Percentiles rank a stretch among this genome's conserved stretches.
These are phyloP conservation scores for Anomalospiza imberbis DNA, from an alignment of 2,797 vertebrate genomes.

Conservation along the genomic window DNA sequence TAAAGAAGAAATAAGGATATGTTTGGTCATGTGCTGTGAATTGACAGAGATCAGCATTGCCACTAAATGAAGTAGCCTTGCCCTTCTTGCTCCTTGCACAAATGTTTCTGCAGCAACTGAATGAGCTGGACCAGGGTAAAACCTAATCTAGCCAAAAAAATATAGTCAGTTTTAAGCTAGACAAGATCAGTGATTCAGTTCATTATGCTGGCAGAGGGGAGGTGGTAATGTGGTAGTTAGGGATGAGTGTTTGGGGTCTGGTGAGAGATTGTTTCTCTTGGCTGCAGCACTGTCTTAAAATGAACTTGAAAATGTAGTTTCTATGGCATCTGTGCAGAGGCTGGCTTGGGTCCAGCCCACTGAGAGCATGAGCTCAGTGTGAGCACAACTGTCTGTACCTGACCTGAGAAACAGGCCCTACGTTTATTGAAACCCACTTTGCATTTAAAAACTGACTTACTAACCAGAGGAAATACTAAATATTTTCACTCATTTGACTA, in stretches of 20 bases:
- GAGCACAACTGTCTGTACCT: neutral
- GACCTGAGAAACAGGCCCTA: neutral
- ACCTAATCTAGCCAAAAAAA: neutral
- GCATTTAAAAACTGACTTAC: neutral
- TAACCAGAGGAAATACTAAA: neutral
- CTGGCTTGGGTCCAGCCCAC: neutral
- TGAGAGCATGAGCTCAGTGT: neutral
- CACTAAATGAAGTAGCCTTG: neutral
- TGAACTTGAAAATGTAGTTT: neutral
- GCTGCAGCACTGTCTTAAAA: neutral
- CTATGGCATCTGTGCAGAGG: neutral
- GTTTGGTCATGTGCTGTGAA: neutral
- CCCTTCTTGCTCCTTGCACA: neutral
- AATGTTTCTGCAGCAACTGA: neutral
- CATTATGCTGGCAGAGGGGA: neutral
- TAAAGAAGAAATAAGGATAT: neutral
- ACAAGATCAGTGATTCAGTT: neutral
- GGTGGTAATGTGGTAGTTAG: neutral
- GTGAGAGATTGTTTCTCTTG: conserved; percentile 16
- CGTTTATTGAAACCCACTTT: neutral
- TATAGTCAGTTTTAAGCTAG: neutral
- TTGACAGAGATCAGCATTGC: neutral
- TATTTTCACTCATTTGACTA: conserved; percentile 15
- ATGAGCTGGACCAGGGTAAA: neutral
- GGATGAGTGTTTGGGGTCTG: neutral